phyloP scores from a whole-genome alignment of 2,113 vertebrate genomes.

The Toxotes jaculatrix region DNA sequence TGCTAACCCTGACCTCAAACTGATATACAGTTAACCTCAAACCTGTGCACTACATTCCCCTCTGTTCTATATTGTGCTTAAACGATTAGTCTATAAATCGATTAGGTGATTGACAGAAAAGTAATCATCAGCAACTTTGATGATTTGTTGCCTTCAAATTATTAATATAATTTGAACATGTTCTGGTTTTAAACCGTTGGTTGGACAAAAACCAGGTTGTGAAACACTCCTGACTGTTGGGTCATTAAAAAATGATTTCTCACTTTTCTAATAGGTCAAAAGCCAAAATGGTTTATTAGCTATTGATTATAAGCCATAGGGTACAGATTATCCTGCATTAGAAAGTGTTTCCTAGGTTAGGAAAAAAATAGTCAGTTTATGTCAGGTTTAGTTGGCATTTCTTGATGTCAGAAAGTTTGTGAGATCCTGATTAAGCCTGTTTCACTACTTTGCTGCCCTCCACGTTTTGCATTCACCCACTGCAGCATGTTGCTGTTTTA shows the following conservation, averaged over 20 bases:
- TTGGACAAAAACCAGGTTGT: too few species aligned
- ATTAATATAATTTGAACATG: too few species aligned
- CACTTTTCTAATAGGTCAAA: not conserved
- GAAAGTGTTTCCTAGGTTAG: not conserved
- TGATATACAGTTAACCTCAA: constrained; percentile 1
- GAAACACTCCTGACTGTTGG: too few species aligned
- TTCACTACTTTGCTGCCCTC: not conserved
- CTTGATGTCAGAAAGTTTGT: not conserved
- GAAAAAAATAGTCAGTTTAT: not conserved
- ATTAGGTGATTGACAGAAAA: not conserved
- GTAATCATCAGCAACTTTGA: not conserved
- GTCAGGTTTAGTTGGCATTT: not conserved
- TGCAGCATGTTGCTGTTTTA: not conserved
- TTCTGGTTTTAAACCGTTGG: too few species aligned
- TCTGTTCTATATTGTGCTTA: not conserved
- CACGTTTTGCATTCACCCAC: not conserved
- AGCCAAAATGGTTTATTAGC: not conserved
- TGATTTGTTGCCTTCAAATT: too few species aligned
- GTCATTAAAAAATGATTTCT: too few species aligned
- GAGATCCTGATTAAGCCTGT: not conserved
- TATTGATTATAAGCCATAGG: not conserved
- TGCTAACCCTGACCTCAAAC: not conserved
- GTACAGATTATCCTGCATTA: not conserved
- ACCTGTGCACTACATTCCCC: not conserved
- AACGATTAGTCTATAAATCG: not conserved